phyloP scores from a whole-genome alignment of 1,140 invertebrate species.

The Laupala kohalensis region DNA sequence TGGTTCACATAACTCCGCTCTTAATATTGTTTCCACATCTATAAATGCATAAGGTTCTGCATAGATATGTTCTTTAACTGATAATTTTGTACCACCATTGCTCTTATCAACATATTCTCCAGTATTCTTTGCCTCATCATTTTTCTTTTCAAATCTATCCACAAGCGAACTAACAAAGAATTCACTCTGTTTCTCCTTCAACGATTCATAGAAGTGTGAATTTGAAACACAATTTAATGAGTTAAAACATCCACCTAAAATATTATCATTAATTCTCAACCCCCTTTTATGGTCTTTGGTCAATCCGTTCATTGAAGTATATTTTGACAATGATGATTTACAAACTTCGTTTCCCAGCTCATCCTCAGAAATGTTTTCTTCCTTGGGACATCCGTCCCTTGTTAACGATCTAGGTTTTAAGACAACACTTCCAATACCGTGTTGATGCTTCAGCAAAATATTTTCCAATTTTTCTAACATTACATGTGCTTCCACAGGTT shows the following conservation, averaged over 20 bases:
- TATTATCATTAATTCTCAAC: no score
- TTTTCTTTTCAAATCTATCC: no score
- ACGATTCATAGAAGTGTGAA: slow-evolving; percentile 1
- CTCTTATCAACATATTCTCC: slow-evolving; percentile 2
- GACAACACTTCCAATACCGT: slow-evolving; percentile 2
- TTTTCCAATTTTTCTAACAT: slow-evolving; percentile 21
- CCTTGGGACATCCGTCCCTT: no score
- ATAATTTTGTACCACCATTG: background rate
- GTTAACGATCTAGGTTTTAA: background rate
- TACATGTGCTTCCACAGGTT: slow-evolving; percentile 17
- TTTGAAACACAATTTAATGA: slow-evolving; percentile 1
- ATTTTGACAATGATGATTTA: no score
- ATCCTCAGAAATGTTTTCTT: no score
- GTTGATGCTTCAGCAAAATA: slow-evolving; percentile 2
- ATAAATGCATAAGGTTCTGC: slow-evolving; percentile 10
- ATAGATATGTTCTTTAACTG: slow-evolving; percentile 15
- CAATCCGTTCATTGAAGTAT: no score
- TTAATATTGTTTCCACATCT: background rate
- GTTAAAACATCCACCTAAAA: background rate
- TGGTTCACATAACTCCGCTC: background rate
- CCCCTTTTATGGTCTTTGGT: no score
- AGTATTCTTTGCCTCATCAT: no score
- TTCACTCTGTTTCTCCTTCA: background rate
- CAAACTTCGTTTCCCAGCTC: no score
- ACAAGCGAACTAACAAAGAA: slow-evolving; percentile 1